Evolutionary conservation across 1,140 invertebrate species (phyloP).

Genomic region (Leptinotarsa undecemlineata): DNA sequence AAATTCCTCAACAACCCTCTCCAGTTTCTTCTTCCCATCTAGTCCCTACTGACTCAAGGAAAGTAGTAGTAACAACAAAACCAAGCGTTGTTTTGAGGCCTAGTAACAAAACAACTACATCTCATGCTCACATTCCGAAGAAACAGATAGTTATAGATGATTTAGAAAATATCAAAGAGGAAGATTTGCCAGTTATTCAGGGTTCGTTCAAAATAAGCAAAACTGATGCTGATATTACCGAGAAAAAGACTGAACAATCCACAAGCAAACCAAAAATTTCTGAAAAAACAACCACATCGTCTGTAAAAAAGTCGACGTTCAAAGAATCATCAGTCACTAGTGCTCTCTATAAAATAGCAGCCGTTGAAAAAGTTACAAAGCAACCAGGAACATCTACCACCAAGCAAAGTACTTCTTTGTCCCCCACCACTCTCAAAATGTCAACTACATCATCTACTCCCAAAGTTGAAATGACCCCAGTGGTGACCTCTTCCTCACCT

Average conservation of each 20-base stretch:
- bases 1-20: conserved; percentile 53
- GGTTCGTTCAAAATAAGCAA: conserved; percentile 67
- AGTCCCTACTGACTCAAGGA: conserved; percentile 30
- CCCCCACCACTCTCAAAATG: conserved; percentile 24
- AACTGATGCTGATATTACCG: conserved; percentile 64
- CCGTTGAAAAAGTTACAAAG: conserved; percentile 53
- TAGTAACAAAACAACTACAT: conserved; percentile 51
- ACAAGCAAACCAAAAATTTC: conserved; percentile 54
- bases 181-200: conserved; percentile 62
- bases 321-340: conserved; percentile 53
- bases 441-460: conserved; percentile 19
- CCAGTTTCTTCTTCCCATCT: conserved; percentile 38
- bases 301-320: conserved; percentile 53
- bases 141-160: conserved; percentile 28
- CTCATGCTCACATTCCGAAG: conserved; percentile 25
- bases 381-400: conserved; percentile 38
- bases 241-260: conserved; percentile 56
- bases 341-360: conserved; percentile 57
- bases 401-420: conserved; percentile 54
- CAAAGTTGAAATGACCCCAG: neutral
- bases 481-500: neutral
- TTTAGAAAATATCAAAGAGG: conserved; percentile 59
- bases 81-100: conserved; percentile 60
- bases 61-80: conserved; percentile 44
- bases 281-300: conserved; percentile 52